Conservation (phyloP, 2,888 invertebrate genomes). For the Napeogenes inachia region DNA sequence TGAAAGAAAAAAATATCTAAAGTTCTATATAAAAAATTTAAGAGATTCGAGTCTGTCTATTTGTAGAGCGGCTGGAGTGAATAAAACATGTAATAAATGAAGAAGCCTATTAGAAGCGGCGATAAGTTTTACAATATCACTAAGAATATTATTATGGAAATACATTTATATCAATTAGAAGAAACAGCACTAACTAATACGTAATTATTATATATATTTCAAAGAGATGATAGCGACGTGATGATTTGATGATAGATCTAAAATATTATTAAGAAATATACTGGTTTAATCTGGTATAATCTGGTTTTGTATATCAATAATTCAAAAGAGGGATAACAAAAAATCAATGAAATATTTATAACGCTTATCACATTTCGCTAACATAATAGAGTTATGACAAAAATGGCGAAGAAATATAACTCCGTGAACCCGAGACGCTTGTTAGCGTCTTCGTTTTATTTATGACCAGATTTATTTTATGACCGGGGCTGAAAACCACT, state of each 20-base stretch:
- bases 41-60: constrained; percentile 27
- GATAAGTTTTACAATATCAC: constrained; percentile 10
- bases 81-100: constrained; percentile 74
- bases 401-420: constrained; percentile 76
- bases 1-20: background rate
- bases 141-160: background rate
- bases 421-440: constrained; percentile 76
- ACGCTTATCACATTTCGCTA: constrained; percentile 66
- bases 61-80: constrained; percentile 43
- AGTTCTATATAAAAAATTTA: constrained; percentile 23
- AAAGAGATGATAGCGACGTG: no score
- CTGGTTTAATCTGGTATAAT: no score
- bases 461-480: constrained; percentile 78
- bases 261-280: no score
- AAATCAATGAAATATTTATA: constrained; percentile 54
- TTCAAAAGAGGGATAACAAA: background rate
- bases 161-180: no score
- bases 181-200: no score
- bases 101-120: constrained; percentile 47
- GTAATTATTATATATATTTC: no score
- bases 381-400: constrained; percentile 75
- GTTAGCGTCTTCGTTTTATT: constrained; percentile 76
- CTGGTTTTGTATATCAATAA: no score
- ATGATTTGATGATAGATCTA: no score
- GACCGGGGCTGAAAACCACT: constrained; percentile 53